Evolutionary conservation across 2,888 invertebrate species (phyloP).

Genomic region (Watsonalla cultraria): DNA sequence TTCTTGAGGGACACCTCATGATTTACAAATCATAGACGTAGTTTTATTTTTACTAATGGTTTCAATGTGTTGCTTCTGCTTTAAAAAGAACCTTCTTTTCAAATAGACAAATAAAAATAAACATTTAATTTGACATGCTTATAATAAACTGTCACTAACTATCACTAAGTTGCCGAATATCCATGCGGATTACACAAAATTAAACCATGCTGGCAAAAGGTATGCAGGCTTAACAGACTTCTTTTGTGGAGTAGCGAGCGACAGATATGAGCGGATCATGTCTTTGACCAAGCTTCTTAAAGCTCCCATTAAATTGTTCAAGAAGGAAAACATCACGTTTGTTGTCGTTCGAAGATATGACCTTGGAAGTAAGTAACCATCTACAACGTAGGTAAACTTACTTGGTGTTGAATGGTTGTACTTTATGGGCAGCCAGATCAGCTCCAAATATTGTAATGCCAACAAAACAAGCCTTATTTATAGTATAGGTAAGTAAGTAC

Average conservation of each 20-base stretch:
- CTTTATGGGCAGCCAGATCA: no score
- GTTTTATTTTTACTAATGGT: no score
- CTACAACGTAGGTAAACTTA: no score
- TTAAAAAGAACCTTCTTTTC: no score
- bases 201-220: neutral
- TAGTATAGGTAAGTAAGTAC: no score
- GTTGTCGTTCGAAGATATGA: slow-evolving; percentile 60
- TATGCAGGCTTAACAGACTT: neutral
- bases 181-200: neutral
- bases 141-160: neutral
- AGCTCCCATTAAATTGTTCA: slow-evolving; percentile 53
- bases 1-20: no score
- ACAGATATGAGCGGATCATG: slow-evolving; percentile 33
- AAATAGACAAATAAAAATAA: no score
- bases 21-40: no score
- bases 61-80: no score
- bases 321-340: slow-evolving; percentile 65
- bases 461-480: no score
- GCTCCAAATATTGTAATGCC: no score
- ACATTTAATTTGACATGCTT: neutral
- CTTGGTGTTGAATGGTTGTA: no score
- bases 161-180: neutral
- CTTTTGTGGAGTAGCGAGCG: neutral
- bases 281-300: slow-evolving; percentile 57
- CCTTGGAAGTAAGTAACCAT: slow-evolving; percentile 48